phyloP scores from a whole-genome alignment of 2,888 invertebrate species.

The Ichneumoninae sp. region DNA sequence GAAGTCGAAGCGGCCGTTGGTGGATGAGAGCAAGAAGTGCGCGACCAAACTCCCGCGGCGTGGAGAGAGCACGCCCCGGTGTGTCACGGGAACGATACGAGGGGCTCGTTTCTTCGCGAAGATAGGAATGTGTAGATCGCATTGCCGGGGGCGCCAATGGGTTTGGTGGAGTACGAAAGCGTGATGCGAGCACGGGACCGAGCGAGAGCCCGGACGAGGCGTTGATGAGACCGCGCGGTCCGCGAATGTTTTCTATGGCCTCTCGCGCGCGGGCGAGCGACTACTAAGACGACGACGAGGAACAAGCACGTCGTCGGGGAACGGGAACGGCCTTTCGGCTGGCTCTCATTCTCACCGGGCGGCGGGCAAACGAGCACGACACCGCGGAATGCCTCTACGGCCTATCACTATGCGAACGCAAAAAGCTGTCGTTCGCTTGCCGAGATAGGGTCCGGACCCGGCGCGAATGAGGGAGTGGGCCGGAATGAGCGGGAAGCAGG shows the following conservation, averaged over 20 bases:
- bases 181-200: slow-evolving; percentile 12
- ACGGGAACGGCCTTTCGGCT: slow-evolving; percentile 46
- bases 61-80: slow-evolving; percentile 58
- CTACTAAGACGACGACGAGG: slow-evolving; percentile 35
- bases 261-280: slow-evolving; percentile 54
- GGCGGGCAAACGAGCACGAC: slow-evolving; percentile 69
- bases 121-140: slow-evolving; percentile 82
- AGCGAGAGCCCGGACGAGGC: slow-evolving; percentile 72
- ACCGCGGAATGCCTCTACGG: slow-evolving; percentile 79
- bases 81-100: slow-evolving; percentile 58
- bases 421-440: slow-evolving; percentile 73
- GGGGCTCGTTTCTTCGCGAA: slow-evolving; percentile 70
- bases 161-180: slow-evolving; percentile 67
- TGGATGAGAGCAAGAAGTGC: slow-evolving; percentile 39
- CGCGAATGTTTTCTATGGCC: slow-evolving; percentile 81
- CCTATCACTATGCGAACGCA: slow-evolving; percentile 78
- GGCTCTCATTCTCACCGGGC: slow-evolving; percentile 77
- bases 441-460: slow-evolving; percentile 51
- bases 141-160: slow-evolving; percentile 82
- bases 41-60: slow-evolving; percentile 48
- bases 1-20: slow-evolving; percentile 4
- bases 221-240: slow-evolving; percentile 82
- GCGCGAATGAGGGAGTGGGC: slow-evolving; percentile 59
- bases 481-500: slow-evolving; percentile 31
- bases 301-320: slow-evolving; percentile 52